These are phyloP conservation scores for Melanotaenia boesemani DNA, from an alignment of 2,797 vertebrate species.

Conservation along the genomic window DNA sequence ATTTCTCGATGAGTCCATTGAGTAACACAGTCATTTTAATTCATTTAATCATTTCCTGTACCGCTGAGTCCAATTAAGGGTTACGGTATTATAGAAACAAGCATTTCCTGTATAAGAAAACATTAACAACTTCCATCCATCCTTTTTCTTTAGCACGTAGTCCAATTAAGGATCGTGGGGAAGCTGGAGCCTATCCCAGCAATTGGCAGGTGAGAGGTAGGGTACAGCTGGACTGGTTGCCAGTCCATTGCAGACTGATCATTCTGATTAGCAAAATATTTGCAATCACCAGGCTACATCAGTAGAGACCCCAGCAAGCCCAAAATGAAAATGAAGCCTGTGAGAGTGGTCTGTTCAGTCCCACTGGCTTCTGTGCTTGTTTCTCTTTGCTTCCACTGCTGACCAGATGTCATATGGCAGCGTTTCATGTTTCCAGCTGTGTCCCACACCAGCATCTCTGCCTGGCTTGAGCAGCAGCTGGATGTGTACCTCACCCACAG, in stretches of 20 bases:
- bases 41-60: too few species aligned
- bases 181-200: too few species aligned
- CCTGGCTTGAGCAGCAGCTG: conserved; percentile 79
- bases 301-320: conserved; percentile 36
- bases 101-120: too few species aligned
- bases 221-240: too few species aligned
- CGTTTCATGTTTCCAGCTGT: conserved; percentile 75
- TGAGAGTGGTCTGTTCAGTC: background rate
- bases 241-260: background rate
- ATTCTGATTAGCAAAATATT: conserved; percentile 41
- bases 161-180: too few species aligned
- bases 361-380: conserved; percentile 43
- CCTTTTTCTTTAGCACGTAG: too few species aligned
- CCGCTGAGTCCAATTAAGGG: too few species aligned
- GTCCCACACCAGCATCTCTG: conserved; percentile 83
- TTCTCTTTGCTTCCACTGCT: conserved; percentile 62
- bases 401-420: conserved; percentile 74
- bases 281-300: conserved; percentile 14
- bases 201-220: too few species aligned
- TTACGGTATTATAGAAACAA: too few species aligned
- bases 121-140: too few species aligned
- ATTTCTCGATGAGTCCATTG: background rate
- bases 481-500: conserved; percentile 78
- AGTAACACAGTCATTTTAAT: background rate
- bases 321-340: conserved; percentile 4